Conservation (phyloP, 1,140 invertebrate species). For the Dryas iulia region DNA sequence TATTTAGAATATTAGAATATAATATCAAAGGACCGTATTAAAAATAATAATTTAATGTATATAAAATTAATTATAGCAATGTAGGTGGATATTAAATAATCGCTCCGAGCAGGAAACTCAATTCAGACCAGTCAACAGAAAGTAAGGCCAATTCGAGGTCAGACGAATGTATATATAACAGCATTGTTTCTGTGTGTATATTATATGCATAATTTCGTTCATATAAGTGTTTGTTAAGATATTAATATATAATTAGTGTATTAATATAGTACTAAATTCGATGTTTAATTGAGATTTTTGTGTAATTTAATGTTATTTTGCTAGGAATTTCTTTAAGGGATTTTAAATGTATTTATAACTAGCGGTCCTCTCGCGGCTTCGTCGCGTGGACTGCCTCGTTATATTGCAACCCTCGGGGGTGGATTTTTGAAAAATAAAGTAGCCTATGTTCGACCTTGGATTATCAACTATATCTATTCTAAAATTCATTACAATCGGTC, state of each 20-base stretch:
- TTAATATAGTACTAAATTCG: too few species aligned
- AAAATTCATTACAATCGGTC: too few species aligned
- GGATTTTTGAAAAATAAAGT: too few species aligned
- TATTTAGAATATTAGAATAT: background rate
- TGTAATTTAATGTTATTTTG: too few species aligned
- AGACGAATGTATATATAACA: conserved; percentile 24
- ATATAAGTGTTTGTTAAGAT: background rate
- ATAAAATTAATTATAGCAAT: conserved; percentile 20
- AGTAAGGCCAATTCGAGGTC: conserved; percentile 50
- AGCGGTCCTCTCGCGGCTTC: too few species aligned
- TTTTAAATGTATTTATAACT: too few species aligned
- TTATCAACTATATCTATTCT: too few species aligned
- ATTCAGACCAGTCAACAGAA: conserved; percentile 43
- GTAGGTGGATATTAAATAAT: conserved; percentile 37
- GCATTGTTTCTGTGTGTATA: conserved; percentile 19
- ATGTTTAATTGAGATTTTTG: too few species aligned
- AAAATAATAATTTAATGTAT: conserved; percentile 3
- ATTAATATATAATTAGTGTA: background rate
- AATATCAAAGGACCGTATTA: background rate
- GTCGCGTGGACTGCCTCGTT: too few species aligned
- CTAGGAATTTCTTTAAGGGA: too few species aligned
- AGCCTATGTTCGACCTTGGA: too few species aligned
- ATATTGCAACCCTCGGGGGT: too few species aligned
- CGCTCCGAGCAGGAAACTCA: conserved; percentile 40
- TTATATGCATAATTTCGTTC: background rate